Base-by-base conservation (phyloP, 1,140 invertebrate genomes). In the Heterodera carotae region DNA sequence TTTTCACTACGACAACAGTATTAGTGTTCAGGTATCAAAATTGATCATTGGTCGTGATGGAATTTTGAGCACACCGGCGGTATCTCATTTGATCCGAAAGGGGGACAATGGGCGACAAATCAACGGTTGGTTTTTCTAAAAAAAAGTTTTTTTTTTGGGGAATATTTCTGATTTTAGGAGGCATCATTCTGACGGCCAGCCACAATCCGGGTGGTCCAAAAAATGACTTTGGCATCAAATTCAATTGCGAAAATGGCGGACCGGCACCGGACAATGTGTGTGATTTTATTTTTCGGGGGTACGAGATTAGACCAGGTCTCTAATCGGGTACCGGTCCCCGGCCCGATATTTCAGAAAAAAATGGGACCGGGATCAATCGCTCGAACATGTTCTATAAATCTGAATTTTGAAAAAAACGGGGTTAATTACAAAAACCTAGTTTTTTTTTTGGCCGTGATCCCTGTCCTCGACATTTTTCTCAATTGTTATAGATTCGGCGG, bases 221-320 rank as follows among this genome's bases (percentile, higher is more conserved):
- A 87, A 93, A 93, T 81, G 97, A 99, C 89, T 99, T 99, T 89
- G 97, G 97, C 56, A 98, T 99, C 83, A 99, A 99, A 89, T 99
- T 94, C 88, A 99, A 99, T 89, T 94, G 92, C 81, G 91, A 92
- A 69, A 99, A 99, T 90, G 97, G 97, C 82, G 97, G 92, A 90
- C 96, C 97, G 27, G 96, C 96, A 12, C 95, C 95, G 0, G 95
- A 97, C 88, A 89, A 89, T 66, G 92, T 96, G 69, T 59, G 36
- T 33, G 31, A 12, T 15, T 74, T 29, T 39, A 10, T 39, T 39
- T 39, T n/a, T n/a, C n/a, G n/a, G n/a, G n/a, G n/a, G n/a, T n/a
- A n/a, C n/a, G n/a, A n/a, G n/a, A n/a, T n/a, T n/a, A n/a, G n/a
- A n/a, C n/a, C n/a, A n/a, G n/a, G n/a, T n/a, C n/a, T n/a, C n/a